Conservation (phyloP, 2,888 invertebrate species). For the Sphaerophoria rueppellii region DNA sequence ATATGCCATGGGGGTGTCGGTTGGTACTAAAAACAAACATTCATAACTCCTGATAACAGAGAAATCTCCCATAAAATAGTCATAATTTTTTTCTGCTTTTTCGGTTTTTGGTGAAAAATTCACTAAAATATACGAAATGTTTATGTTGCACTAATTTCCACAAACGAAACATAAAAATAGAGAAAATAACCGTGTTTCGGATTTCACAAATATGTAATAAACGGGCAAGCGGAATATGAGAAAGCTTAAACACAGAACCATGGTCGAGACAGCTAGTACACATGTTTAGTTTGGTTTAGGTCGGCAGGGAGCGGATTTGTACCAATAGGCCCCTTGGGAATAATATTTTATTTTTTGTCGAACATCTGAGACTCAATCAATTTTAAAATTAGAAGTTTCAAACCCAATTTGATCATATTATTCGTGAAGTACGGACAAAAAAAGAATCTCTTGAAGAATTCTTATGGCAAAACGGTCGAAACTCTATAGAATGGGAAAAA, state of each 20-base stretch:
- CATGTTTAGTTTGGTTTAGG: slow-evolving; percentile 3
- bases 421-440: too few species aligned
- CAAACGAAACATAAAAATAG: slow-evolving; percentile 54
- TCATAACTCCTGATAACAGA: background rate
- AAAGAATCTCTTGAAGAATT: too few species aligned
- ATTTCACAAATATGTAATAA: slow-evolving; percentile 28
- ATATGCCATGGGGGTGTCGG: too few species aligned
- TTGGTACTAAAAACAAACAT: slow-evolving; percentile 15
- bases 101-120: background rate
- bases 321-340: too few species aligned
- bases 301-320: background rate
- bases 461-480: too few species aligned
- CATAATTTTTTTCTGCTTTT: background rate
- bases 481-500: too few species aligned
- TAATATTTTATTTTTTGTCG: background rate
- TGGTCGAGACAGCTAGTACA: slow-evolving; percentile 44
- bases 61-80: slow-evolving; percentile 29
- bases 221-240: background rate
- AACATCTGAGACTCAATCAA: background rate
- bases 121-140: slow-evolving; percentile 24
- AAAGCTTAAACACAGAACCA: slow-evolving; percentile 7
- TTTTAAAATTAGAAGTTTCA: too few species aligned
- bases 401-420: too few species aligned
- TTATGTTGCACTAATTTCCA: slow-evolving; percentile 54
- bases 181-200: slow-evolving; percentile 49